These are phyloP conservation scores for Maccullochella peelii DNA, from an alignment of 2,113 vertebrate species.

Conservation along the genomic window DNA sequence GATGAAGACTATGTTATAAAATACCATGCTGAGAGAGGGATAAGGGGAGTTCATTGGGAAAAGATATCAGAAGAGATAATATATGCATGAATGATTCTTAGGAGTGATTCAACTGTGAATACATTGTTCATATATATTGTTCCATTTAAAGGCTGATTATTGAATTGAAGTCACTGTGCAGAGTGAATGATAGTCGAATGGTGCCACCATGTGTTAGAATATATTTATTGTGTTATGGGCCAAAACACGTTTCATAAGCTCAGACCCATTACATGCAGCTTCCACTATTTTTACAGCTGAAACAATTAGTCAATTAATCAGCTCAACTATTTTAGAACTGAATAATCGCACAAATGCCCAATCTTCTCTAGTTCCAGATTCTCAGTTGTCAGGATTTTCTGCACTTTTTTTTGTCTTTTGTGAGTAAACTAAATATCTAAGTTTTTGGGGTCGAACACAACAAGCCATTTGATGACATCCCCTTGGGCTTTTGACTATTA, in stretches of 20 bases:
- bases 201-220: constrained; percentile 60
- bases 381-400: not conserved
- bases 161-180: not conserved
- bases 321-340: not conserved
- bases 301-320: not conserved
- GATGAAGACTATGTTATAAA: not conserved
- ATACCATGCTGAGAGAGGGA: not conserved
- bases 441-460: not conserved
- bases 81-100: not conserved
- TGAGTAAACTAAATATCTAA: not conserved
- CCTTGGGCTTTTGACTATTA: not conserved
- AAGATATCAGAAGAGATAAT: not conserved
- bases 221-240: not conserved
- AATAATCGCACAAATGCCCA: no score
- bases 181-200: constrained; percentile 8
- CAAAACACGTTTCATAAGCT: not conserved
- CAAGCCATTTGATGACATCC: not conserved
- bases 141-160: not conserved
- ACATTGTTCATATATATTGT: not conserved
- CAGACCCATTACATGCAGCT: not conserved
- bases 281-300: not conserved
- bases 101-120: not conserved
- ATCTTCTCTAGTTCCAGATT: not conserved
- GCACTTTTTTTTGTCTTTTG: not conserved
- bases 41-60: not conserved